These are phyloP conservation scores for Grallaria varia DNA, from an alignment of 2,113 vertebrate genomes.

Conservation along the genomic window DNA sequence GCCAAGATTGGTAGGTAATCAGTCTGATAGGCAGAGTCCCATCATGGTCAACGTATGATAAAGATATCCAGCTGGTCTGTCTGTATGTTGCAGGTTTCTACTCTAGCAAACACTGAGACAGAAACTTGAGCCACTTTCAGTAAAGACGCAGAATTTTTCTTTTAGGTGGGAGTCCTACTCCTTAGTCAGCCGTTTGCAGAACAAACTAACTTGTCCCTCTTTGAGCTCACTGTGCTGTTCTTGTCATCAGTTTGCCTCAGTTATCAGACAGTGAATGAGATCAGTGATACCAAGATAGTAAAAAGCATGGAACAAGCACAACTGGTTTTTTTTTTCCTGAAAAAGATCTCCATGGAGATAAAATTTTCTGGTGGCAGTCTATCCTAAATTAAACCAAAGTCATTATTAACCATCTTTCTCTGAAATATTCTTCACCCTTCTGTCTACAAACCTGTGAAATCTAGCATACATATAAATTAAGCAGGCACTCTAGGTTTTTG, in stretches of 20 bases:
- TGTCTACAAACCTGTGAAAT: background rate
- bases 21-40: background rate
- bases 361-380: background rate
- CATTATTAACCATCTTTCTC: background rate
- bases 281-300: background rate
- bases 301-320: background rate
- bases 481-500: background rate
- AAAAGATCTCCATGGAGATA: background rate
- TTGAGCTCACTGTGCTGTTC: background rate
- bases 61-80: background rate
- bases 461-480: background rate
- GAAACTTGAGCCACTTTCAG: background rate
- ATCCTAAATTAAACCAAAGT: background rate
- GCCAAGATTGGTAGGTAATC: background rate
- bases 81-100: background rate
- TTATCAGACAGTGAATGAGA: background rate
- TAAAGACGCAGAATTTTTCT: background rate
- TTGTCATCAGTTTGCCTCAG: background rate
- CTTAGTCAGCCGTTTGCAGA: background rate
- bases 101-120: background rate
- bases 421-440: background rate
- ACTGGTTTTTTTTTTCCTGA: background rate
- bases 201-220: background rate
- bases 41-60: background rate
- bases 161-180: background rate